Percentiles rank a stretch among this genome's conserved stretches.
Evolutionary conservation across 2,888 invertebrate genomes (phyloP).

Genomic region (Acanthosepion lycidas): DNA sequence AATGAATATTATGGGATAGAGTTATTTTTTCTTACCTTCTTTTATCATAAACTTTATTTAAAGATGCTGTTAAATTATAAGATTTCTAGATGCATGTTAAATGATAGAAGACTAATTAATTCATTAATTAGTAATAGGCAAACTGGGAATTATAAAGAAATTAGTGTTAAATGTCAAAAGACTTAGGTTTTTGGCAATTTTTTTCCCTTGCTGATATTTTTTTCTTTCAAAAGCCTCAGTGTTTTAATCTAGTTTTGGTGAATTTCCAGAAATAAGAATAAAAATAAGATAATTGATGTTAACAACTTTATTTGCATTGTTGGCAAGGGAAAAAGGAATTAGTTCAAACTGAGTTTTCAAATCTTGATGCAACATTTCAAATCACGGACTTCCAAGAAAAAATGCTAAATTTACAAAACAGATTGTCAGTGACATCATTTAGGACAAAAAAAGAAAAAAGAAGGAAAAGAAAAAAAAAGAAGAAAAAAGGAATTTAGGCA

Average conservation of each 20-base stretch:
- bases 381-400: not conserved
- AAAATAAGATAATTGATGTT: not conserved
- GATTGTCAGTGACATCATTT: not conserved
- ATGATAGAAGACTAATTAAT: not conserved
- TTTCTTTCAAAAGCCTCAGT: not conserved
- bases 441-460: no score
- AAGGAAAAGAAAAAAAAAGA: not conserved
- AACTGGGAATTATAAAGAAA: not conserved
- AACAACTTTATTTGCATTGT: not conserved
- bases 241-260: not conserved
- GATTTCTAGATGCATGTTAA: not conserved
- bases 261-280: not conserved
- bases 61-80: not conserved
- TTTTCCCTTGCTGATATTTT: not conserved
- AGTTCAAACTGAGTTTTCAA: not conserved
- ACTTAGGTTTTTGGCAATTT: not conserved
- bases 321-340: not conserved
- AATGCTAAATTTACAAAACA: not conserved
- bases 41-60: not conserved
- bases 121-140: not conserved
- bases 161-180: not conserved
- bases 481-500: not conserved
- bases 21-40: not conserved
- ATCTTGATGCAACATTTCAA: not conserved
- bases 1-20: no score